Conservation (phyloP, 2,888 invertebrate genomes). For the Hirtodrosophila trivittata region DNA sequence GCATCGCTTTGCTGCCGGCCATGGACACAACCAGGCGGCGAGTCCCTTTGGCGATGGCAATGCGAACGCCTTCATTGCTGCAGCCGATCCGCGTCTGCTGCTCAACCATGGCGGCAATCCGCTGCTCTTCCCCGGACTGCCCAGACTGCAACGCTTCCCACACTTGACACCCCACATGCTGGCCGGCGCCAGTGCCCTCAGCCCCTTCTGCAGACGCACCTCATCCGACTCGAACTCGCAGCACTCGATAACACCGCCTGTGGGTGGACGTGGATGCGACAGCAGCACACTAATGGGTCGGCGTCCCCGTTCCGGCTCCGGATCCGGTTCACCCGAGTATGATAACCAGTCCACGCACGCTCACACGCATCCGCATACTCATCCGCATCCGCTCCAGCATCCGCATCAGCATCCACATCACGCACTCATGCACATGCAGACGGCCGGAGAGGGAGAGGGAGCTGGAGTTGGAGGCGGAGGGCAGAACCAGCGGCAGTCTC, state of each 20-base stretch:
- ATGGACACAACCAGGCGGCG: conserved; percentile 17
- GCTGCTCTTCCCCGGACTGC: conserved; percentile 86
- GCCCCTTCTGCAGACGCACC: conserved; percentile 81
- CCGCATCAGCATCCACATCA: neutral
- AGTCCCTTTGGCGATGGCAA: conserved; percentile 28
- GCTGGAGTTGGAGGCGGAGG: no score
- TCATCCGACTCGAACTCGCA: conserved; percentile 86
- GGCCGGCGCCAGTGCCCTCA: conserved; percentile 82
- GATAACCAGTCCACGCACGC: conserved; percentile 8
- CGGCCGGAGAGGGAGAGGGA: conserved; percentile 31
- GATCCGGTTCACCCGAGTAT: conserved; percentile 63
- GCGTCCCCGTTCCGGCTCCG: conserved; percentile 46
- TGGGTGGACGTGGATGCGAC: conserved; percentile 46
- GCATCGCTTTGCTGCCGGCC: conserved; percentile 68
- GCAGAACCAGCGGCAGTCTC: conserved; percentile 74
- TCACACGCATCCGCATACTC: conserved; percentile 3
- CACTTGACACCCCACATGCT: conserved; percentile 83
- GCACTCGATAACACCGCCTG: conserved; percentile 85
- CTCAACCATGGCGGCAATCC: conserved; percentile 85
- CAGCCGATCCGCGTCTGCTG: conserved; percentile 76
- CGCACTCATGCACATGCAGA: conserved; percentile 22
- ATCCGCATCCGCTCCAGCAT: conserved; percentile 9
- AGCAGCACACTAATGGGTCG: conserved; percentile 42
- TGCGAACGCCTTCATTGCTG: conserved; percentile 63
- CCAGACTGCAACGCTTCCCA: conserved; percentile 86